phyloP scores from a whole-genome alignment of 2,888 invertebrate genomes.

The Drosophila recens region DNA sequence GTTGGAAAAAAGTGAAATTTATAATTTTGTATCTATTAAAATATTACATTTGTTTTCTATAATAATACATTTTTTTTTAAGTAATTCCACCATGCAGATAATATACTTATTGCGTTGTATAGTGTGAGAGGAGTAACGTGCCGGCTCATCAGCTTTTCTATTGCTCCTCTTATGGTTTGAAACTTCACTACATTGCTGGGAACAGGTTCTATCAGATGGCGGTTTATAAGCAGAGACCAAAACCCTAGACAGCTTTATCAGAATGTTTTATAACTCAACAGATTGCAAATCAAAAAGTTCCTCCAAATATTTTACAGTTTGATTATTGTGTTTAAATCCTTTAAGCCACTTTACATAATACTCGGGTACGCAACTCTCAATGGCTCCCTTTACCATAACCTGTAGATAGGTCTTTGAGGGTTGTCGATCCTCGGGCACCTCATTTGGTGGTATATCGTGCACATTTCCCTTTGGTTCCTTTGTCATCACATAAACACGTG shows the following conservation, averaged over 20 bases:
- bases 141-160: neutral
- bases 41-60: neutral
- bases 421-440: constrained; percentile 87
- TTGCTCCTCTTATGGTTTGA: neutral
- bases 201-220: neutral
- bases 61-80: neutral
- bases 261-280: constrained; percentile 37
- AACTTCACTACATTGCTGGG: neutral
- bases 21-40: too few species aligned
- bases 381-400: constrained; percentile 83
- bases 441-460: constrained; percentile 77
- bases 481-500: constrained; percentile 90
- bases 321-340: constrained; percentile 91
- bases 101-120: neutral
- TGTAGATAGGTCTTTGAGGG: constrained; percentile 92
- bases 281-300: constrained; percentile 81
- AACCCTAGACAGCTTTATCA: neutral
- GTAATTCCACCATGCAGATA: neutral
- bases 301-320: constrained; percentile 86
- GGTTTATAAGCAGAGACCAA: neutral
- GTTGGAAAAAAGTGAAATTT: neutral
- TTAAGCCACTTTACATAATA: constrained; percentile 90
- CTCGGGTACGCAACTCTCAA: constrained; percentile 87
- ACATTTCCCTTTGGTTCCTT: constrained; percentile 86
- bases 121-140: neutral